Conservation (phyloP, 53 echinoderm and acorn worm species). For the Luidia sarsii region DNA sequence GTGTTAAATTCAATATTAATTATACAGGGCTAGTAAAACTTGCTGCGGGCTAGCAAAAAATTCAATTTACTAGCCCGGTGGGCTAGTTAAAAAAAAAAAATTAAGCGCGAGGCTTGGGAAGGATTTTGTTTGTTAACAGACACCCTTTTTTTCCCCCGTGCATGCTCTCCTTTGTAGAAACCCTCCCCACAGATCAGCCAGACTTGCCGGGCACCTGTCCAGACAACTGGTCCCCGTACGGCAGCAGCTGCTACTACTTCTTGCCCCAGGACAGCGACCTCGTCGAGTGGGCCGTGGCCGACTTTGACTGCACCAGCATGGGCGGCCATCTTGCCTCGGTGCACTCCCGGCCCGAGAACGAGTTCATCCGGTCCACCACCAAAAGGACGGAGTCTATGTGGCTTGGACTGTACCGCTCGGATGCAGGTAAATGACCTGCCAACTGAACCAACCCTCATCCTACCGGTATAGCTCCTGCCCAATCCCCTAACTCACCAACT, state of each 20-base stretch:
- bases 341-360: conserved; percentile 66
- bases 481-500: too few species aligned
- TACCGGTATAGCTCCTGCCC: too few species aligned
- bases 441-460: too few species aligned
- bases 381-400: conserved; percentile 63
- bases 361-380: conserved; percentile 38
- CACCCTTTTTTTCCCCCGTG: not conserved
- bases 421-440: conserved; percentile 63
- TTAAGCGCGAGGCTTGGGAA: too few species aligned
- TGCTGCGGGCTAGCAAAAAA: too few species aligned
- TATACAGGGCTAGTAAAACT: too few species aligned
- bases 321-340: conserved; percentile 73
- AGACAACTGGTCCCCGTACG: conserved; percentile 70
- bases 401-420: conserved; percentile 73
- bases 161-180: conserved; percentile 46
- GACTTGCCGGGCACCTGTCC: conserved; percentile 81
- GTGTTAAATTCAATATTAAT: too few species aligned
- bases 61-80: too few species aligned
- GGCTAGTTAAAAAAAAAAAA: too few species aligned
- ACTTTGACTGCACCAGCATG: conserved; percentile 60
- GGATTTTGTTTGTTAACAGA: not conserved
- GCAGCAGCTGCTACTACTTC: conserved; percentile 75
- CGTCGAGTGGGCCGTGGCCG: conserved; percentile 79
- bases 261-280: conserved; percentile 13
- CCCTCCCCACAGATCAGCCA: conserved; percentile 76